Evolutionary conservation across 2,113 vertebrate genomes (phyloP), one percentile per base, ranked within the genome.

Genomic region (Dipodomys spectabilis): DNA sequence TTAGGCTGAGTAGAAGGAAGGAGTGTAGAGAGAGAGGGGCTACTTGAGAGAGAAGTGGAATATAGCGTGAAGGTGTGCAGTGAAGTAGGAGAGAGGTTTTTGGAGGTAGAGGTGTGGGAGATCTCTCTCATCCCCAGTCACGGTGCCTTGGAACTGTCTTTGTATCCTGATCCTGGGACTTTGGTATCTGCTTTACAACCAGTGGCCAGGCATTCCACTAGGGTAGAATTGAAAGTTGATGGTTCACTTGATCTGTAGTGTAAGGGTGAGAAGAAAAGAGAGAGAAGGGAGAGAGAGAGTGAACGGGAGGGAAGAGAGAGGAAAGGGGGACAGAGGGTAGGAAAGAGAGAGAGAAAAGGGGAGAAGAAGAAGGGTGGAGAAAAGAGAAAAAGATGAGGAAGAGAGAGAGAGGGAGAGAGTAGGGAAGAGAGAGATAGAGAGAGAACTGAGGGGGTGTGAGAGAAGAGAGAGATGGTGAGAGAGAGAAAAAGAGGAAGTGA

Each of bases 381-480:
- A 6, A 7, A 62, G 35, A 39, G 10, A 65, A 53, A 69, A 20
- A 28, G 13, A 18, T 49, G 27, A 86, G n/a, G 20, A 23, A 73
- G 7, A 79, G 0, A 7, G 0, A 7, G 10, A 23, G 25, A 45
- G 11, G 18, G 9, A 27, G n/a, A 6, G 18, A 11, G 16, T 13
- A 2, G 8, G 16, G 10, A 28, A 74, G 16, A 68, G 49, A 32
- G 2, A 32, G 15, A 53, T 11, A 53, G 1, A 53, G 53, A 57
- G 53, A 18, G 53, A 57, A 57, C 53, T 15, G 53, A 57, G 15
- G 15, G 53, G 53, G 53, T 3, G 16, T 16, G 53, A 57, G 53
- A 57, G 53, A 57, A 57, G 53, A 16, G 53, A 57, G 12, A 13
- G 53, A 57, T 57, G 53, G 53, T 16, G 53, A 57, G 53, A 13